A percentile compares a stretch with the other conserved stretches of the same genome.
phyloP scores from a whole-genome alignment of 2,113 vertebrate genomes.

The Neolamprologus cancellatus region DNA sequence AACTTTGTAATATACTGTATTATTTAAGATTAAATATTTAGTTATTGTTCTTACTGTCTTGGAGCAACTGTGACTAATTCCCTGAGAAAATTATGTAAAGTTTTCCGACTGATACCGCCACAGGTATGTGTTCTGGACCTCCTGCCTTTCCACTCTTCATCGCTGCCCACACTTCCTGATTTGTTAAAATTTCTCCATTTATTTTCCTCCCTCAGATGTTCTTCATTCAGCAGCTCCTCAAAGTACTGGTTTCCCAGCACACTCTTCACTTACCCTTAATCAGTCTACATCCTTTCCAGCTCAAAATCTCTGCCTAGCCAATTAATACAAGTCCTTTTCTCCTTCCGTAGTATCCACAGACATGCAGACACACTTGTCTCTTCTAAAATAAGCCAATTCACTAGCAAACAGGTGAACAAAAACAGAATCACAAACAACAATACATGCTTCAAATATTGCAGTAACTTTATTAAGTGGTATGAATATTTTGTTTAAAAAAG shows the following conservation, averaged over 20 bases:
- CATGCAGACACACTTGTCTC: background rate
- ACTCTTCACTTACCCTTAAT: background rate
- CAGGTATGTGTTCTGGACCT: background rate
- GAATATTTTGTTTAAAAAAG: constrained; percentile 77
- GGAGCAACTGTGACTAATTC: background rate
- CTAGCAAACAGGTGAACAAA: background rate
- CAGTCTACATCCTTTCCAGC: background rate
- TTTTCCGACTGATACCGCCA: background rate
- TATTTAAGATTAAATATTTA: background rate
- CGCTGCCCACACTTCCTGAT: background rate
- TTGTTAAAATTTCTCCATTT: background rate
- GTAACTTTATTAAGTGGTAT: constrained; percentile 84
- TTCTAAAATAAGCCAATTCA: background rate
- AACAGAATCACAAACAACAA: background rate
- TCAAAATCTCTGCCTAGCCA: background rate
- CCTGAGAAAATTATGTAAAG: background rate
- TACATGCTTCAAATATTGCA: constrained; percentile 43
- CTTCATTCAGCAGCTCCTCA: background rate
- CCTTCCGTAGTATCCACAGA: background rate
- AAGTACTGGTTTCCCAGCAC: background rate
- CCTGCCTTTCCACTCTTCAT: background rate
- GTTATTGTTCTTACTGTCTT: background rate
- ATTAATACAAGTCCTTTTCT: background rate
- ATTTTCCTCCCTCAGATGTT: background rate
- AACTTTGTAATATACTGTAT: background rate